These are phyloP conservation scores for Sebastes kiyomatsui DNA, from an alignment of 2,797 vertebrate genomes.

Conservation along the genomic window DNA sequence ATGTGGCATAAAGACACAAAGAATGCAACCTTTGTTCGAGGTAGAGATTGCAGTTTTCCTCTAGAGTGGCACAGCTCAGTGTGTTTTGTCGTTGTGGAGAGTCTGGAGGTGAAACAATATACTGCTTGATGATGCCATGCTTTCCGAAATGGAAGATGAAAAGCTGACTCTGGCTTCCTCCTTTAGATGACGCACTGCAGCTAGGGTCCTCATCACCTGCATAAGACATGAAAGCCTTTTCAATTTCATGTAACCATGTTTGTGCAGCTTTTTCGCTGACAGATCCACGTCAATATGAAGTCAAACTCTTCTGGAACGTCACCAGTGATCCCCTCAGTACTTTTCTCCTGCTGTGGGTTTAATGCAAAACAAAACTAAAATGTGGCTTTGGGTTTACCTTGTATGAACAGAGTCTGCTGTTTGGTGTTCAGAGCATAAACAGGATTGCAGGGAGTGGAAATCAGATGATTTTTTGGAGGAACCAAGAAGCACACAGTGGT, in stretches of 20 bases:
- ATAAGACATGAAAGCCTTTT: slow-evolving; percentile 6
- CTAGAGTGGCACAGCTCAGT: slow-evolving; percentile 4
- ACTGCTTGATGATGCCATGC: slow-evolving; percentile 36
- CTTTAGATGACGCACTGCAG: slow-evolving; percentile 1
- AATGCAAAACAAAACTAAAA: background rate
- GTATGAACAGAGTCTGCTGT: slow-evolving; percentile 56
- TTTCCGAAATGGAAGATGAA: slow-evolving; percentile 62
- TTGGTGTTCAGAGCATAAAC: slow-evolving; percentile 54
- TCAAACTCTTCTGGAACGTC: background rate
- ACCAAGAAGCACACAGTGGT: slow-evolving; percentile 54
- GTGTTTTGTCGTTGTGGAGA: slow-evolving; percentile 6
- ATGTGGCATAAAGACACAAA: background rate
- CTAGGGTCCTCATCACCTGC: slow-evolving; percentile 54
- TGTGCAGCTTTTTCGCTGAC: background rate
- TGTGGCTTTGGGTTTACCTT: slow-evolving; percentile 51
- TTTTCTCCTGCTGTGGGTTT: background rate
- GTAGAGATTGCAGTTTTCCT: slow-evolving; percentile 65
- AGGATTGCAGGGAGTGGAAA: slow-evolving; percentile 61
- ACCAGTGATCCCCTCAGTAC: background rate
- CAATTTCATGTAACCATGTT: background rate
- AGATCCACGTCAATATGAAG: background rate
- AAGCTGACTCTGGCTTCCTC: slow-evolving; percentile 50
- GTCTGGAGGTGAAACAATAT: slow-evolving; percentile 18
- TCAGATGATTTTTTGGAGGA: slow-evolving; percentile 47
- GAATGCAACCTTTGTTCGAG: slow-evolving; percentile 67